Evolutionary conservation across 1,140 invertebrate genomes (phyloP).

Genomic region (Rhyacophila brunnea): DNA sequence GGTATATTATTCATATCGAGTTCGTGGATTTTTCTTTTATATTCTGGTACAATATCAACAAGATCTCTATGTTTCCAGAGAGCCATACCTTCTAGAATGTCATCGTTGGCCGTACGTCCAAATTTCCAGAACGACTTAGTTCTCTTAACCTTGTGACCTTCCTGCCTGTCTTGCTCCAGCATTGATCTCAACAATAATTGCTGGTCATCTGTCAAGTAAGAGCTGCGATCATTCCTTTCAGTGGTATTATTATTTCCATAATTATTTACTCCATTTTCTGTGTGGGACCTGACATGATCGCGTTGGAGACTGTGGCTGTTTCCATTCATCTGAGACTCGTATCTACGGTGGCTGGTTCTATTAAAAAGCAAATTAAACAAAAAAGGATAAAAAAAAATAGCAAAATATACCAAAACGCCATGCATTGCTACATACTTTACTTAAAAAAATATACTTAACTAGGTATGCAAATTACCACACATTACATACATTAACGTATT

Average conservation of each 20-base stretch:
- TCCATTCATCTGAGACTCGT: conserved; percentile 21
- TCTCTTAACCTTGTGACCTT: conserved; percentile 65
- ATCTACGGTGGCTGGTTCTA: conserved; percentile 29
- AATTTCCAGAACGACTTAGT: conserved; percentile 86
- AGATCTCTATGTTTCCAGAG: conserved; percentile 82
- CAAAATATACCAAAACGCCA: too few relatives aligned
- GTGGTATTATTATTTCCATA: conserved; percentile 21
- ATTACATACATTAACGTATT: too few relatives aligned
- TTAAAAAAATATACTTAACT: too few relatives aligned
- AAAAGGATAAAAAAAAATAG: conserved; percentile 33
- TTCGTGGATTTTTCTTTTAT: conserved; percentile 54
- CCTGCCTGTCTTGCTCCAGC: conserved; percentile 48
- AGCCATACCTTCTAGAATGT: conserved; percentile 79
- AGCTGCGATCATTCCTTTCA: conserved; percentile 27
- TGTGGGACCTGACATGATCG: conserved; percentile 17
- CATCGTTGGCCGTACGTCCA: conserved; percentile 64
- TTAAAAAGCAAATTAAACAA: conserved; percentile 25
- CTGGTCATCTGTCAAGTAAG: conserved; percentile 56
- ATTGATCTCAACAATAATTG: conserved; percentile 52
- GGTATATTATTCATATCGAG: conserved; percentile 47
- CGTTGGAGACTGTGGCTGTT: conserved; percentile 33
- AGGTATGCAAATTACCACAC: too few relatives aligned
- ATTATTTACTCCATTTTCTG: conserved; percentile 21
- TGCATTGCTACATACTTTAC: too few relatives aligned
- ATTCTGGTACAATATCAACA: conserved; percentile 64